These are phyloP conservation scores for Rotaria socialis DNA, from an alignment of 2,888 invertebrate genomes.

Conservation along the genomic window DNA sequence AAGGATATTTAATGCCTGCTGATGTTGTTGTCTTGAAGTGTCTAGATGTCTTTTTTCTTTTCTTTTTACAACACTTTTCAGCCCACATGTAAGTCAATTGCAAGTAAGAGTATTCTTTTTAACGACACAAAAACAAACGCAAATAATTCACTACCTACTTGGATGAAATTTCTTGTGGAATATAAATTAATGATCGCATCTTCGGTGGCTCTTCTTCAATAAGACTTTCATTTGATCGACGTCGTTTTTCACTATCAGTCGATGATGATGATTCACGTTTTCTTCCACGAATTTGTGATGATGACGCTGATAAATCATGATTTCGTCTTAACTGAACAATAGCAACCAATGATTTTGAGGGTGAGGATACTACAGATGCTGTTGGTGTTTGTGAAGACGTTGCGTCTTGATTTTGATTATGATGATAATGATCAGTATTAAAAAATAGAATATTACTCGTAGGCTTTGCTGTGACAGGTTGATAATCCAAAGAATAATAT, in stretches of 20 bases:
- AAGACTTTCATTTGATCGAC: not conserved
- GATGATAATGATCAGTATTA: not conserved
- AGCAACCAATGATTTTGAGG: not conserved
- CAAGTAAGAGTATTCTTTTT: not conserved
- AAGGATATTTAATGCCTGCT: not conserved
- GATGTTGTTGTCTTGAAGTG: not conserved
- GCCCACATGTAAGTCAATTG: not conserved
- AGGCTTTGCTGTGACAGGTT: not conserved
- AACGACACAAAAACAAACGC: not conserved
- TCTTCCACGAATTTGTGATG: not conserved
- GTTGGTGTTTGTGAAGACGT: not conserved
- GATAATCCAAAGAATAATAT: not conserved
- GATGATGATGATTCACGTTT: conserved; percentile 35
- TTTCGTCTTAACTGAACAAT: not conserved
- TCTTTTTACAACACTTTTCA: not conserved
- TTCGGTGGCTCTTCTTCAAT: not conserved
- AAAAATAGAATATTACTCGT: not conserved
- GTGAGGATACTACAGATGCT: no score
- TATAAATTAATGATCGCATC: not conserved
- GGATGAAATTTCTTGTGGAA: not conserved
- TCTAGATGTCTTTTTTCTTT: not conserved
- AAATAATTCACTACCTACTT: not conserved
- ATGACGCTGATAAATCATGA: not conserved
- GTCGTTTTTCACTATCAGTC: not conserved
- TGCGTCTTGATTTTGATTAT: not conserved